Base-by-base conservation (phyloP, 1,140 invertebrate species). In the Drosophila mauritiana region DNA sequence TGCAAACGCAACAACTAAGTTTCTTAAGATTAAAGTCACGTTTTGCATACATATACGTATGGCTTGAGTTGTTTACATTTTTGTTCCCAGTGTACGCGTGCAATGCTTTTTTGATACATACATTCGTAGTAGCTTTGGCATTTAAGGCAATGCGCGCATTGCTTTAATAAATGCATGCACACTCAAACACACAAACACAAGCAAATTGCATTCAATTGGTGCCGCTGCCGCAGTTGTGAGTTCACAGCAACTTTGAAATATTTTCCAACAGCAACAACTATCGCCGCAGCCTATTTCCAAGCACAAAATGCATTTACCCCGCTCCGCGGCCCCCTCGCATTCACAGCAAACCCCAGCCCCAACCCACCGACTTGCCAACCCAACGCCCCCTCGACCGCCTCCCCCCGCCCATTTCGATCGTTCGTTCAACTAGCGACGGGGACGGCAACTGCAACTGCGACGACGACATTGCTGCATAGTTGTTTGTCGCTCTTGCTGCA, bases 211-310 rank as follows among this genome's bases (percentile, higher is more conserved):
- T 88, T 88, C 84, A 88, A 88, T 88, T 88, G 84, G 84, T 89
- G 84, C 79, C 83, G 83, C 79, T 77, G 74, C 73, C 59, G 76
- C 72, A 54, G 69, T 84, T 73, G 75, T 64, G 83, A 88, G 83
- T 88, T 88, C 83, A 88, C 83, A 89, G 83, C 83, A 86, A 86
- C 83, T 88, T 88, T 89, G 84, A 88, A 88, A 88, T 88, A 88
- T 88, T 88, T 88, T 88, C 59, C 80, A 74, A 65, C 83, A 88
- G 57, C 83, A 86, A 76, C 80, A 83, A 72, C 74, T 57, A 68
- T 54, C 57, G 52, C 64, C 39, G 72, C 45, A 48, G 76, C 76
- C 76, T 78, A 78, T 78, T 78, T 78, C 74, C 74, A 78, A 78
- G 78, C 75, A 78, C 75, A 78, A 78, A 78, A 78, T 78, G 74